A percentile compares a stretch with the other conserved stretches of the same genome.
These are phyloP conservation scores for Ctenochaetus hawaiiensis DNA, from an alignment of 2,797 vertebrate species.

Conservation along the genomic window DNA sequence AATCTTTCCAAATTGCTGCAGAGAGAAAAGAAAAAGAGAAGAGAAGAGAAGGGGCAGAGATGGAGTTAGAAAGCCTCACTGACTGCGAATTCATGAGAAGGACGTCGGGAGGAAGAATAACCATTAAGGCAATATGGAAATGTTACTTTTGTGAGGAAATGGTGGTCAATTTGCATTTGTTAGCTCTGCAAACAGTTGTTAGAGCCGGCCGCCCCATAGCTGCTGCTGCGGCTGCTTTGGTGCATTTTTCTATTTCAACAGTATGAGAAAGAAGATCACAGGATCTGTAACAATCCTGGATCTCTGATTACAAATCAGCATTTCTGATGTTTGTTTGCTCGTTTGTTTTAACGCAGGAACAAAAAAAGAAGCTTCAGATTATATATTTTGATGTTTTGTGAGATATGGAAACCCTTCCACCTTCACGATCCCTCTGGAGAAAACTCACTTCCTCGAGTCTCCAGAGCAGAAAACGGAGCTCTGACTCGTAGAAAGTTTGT, in stretches of 20 bases:
- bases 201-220: constrained; percentile 40
- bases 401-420: constrained; percentile 14
- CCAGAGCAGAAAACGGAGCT: constrained; percentile 10
- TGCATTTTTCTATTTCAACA: constrained; percentile 7
- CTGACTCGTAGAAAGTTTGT: constrained; percentile 20
- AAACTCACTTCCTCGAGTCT: constrained; percentile 26
- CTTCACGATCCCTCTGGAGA: constrained; percentile 11
- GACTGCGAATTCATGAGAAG: constrained; percentile 62
- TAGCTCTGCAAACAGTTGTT: constrained; percentile 67
- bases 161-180: constrained; percentile 76
- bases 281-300: constrained; percentile 9
- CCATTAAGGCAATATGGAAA: constrained; percentile 76
- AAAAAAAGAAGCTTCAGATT: not conserved
- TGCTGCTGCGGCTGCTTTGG: constrained; percentile 45
- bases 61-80: constrained; percentile 70
- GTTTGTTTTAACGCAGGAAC: constrained; percentile 22
- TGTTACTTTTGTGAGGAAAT: constrained; percentile 73
- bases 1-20: constrained; percentile 99
- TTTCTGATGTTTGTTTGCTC: constrained; percentile 15
- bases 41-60: constrained; percentile 72
- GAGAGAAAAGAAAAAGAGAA: constrained; percentile 80
- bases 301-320: constrained; percentile 41
- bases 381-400: constrained; percentile 29
- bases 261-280: constrained; percentile 33
- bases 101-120: constrained; percentile 66